Evolutionary conservation across 2,113 vertebrate species (phyloP).

Genomic region (Gasterosteus aculeatus): DNA sequence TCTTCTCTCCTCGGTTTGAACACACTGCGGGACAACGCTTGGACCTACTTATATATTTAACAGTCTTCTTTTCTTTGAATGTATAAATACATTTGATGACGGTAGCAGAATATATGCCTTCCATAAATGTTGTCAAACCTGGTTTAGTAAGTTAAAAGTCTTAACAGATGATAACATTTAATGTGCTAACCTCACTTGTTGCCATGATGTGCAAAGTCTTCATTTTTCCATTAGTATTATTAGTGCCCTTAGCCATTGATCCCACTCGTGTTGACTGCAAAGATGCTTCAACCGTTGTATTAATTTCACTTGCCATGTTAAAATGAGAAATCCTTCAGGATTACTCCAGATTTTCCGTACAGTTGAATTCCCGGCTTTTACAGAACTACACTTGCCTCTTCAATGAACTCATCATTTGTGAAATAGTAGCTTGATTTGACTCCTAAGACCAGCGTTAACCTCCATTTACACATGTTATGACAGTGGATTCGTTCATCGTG

Average conservation of each 20-base stretch:
- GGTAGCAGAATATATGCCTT: background rate
- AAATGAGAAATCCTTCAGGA: constrained; percentile 25
- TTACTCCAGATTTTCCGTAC: constrained; percentile 11
- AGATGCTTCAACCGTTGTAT: constrained; percentile 13
- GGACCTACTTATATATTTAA: constrained; percentile 12
- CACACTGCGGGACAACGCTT: constrained; percentile 1
- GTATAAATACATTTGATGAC: background rate
- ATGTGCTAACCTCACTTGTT: background rate
- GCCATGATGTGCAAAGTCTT: background rate
- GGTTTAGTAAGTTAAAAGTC: background rate
- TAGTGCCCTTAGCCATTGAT: background rate
- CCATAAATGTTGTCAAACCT: background rate
- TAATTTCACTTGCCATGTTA: constrained; percentile 6
- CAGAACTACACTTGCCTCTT: background rate
- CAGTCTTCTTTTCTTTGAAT: constrained; percentile 3
- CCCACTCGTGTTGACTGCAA: constrained; percentile 8
- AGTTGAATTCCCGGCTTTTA: background rate
- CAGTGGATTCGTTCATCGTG: background rate
- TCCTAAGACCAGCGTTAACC: background rate
- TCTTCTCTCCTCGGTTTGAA: constrained; percentile 1
- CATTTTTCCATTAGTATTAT: background rate
- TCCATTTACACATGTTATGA: background rate
- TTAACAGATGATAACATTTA: background rate
- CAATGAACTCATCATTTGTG: background rate
- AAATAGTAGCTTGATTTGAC: background rate